Evolutionary conservation across 2,113 vertebrate genomes (phyloP).

Genomic region (Anser cygnoides): DNA sequence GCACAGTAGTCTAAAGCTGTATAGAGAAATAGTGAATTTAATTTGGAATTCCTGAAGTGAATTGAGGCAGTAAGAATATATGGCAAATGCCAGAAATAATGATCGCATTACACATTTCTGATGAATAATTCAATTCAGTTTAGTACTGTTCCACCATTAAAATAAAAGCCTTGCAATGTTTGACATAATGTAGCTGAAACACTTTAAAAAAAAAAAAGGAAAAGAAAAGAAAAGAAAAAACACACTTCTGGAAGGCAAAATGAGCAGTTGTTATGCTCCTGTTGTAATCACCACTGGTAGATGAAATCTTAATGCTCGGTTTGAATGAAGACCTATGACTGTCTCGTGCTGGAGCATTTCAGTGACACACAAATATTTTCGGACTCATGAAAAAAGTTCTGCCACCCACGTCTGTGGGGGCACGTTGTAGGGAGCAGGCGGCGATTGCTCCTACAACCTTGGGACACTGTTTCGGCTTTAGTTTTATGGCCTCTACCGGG

Average conservation of each 20-base stretch:
- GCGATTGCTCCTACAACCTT: background rate
- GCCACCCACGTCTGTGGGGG: fast-evolving
- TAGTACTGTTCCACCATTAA: conserved; percentile 32
- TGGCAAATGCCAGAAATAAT: conserved; percentile 55
- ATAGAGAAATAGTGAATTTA: background rate
- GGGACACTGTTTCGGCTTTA: background rate
- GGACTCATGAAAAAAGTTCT: background rate
- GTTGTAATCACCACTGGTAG: background rate
- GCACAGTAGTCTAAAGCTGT: conserved; percentile 3
- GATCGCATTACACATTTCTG: conserved; percentile 34
- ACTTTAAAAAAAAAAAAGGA: background rate
- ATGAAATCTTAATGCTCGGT: background rate
- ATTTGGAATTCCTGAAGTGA: conserved; percentile 56
- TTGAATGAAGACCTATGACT: background rate
- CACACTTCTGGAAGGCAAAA: background rate
- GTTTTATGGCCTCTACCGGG: background rate
- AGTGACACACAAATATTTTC: background rate
- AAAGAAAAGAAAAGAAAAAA: no score
- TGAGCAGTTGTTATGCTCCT: conserved; percentile 47
- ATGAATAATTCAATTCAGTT: conserved; percentile 71
- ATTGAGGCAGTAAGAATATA: conserved; percentile 22
- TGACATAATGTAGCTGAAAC: conserved; percentile 49
- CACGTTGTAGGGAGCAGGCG: background rate
- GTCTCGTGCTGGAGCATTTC: background rate
- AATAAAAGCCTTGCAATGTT: conserved; percentile 39